phyloP scores from a whole-genome alignment of 2,888 invertebrate genomes.

The Villa cingulata region DNA sequence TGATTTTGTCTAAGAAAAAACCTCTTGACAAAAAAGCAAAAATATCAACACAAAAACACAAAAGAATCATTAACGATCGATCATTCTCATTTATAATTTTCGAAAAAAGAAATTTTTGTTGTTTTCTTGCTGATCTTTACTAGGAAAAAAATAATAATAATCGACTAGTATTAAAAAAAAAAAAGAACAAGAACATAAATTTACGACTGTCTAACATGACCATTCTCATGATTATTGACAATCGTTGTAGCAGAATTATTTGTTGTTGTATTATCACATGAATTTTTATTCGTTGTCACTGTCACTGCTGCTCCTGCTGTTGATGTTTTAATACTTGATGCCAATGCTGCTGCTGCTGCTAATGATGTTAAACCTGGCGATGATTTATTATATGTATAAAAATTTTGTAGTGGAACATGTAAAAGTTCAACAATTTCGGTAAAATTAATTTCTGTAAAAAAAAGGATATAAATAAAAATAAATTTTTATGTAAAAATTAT shows the following conservation, averaged over 20 bases:
- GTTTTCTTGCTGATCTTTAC: too few relatives aligned
- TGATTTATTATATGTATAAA: conserved; percentile 45
- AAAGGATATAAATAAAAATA: conserved; percentile 5
- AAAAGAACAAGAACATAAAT: too few relatives aligned
- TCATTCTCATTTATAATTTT: too few relatives aligned
- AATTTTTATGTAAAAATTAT: neutral
- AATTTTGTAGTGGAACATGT: conserved; percentile 73
- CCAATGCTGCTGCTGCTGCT: neutral
- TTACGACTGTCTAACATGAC: conserved; percentile 4
- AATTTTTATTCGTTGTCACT: neutral
- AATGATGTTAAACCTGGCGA: neutral
- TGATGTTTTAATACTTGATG: neutral
- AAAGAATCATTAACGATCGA: too few relatives aligned
- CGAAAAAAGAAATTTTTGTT: too few relatives aligned
- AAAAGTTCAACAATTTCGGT: conserved; percentile 72
- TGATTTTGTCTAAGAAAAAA: too few relatives aligned
- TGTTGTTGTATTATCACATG: neutral
- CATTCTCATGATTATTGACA: conserved; percentile 18
- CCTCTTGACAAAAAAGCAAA: too few relatives aligned
- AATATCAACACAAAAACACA: too few relatives aligned
- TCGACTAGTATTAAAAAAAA: too few relatives aligned
- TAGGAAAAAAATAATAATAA: too few relatives aligned
- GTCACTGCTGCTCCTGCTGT: neutral
- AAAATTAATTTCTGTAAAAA: conserved; percentile 64
- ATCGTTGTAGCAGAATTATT: neutral